Evolutionary conservation across 2,797 vertebrate genomes (phyloP).

Genomic region (Thunnus albacares): DNA sequence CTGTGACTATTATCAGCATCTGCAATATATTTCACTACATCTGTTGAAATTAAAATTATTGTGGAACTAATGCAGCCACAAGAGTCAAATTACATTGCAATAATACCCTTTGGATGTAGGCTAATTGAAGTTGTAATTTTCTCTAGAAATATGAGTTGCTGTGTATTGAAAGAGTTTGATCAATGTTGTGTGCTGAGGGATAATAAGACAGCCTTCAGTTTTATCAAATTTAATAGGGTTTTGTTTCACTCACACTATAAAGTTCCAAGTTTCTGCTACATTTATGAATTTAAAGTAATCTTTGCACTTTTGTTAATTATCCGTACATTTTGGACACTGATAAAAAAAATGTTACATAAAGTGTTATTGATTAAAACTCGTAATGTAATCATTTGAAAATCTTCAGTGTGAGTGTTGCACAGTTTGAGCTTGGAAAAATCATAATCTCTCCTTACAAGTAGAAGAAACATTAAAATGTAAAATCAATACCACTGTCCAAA

Average conservation of each 20-base stretch:
- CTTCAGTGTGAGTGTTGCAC: neutral
- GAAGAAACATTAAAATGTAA: conserved; percentile 54
- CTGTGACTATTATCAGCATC: conserved; percentile 70
- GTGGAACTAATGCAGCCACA: conserved; percentile 84
- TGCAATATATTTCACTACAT: conserved; percentile 79
- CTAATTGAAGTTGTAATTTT: conserved; percentile 83
- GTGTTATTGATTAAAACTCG: conserved; percentile 18
- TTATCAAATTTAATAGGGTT: conserved; percentile 49
- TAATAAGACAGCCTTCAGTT: conserved; percentile 28
- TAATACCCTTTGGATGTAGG: conserved; percentile 80
- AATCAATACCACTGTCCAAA: conserved; percentile 55
- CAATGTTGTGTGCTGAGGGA: conserved; percentile 60
- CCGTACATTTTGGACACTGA: conserved; percentile 6
- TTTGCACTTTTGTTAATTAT: neutral
- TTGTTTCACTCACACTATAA: conserved; percentile 35
- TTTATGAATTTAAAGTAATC: conserved; percentile 15
- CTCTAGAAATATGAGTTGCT: conserved; percentile 63
- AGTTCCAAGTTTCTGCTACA: conserved; percentile 19
- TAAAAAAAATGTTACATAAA: conserved; percentile 1
- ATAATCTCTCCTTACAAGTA: conserved; percentile 32
- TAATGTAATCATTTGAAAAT: neutral
- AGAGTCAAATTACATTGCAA: conserved; percentile 84
- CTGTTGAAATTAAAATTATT: conserved; percentile 82
- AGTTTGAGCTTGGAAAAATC: conserved; percentile 29
- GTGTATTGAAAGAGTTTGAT: conserved; percentile 63